phyloP scores from a whole-genome alignment of 2,888 invertebrate species.

The Ennomos erosarius region DNA sequence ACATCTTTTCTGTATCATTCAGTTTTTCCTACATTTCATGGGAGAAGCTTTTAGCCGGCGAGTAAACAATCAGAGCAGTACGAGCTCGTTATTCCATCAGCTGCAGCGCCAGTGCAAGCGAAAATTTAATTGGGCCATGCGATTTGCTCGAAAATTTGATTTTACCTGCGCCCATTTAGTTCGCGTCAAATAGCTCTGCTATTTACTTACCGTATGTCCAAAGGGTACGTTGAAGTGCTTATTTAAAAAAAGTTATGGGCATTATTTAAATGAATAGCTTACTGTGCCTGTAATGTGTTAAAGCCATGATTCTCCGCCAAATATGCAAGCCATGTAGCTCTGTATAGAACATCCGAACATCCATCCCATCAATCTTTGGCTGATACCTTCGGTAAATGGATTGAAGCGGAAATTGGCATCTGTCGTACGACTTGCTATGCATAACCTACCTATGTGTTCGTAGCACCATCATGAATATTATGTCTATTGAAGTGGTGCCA shows the following conservation, averaged over 20 bases:
- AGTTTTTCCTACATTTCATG: constrained; percentile 16
- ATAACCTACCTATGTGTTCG: constrained; percentile 6
- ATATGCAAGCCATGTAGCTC: constrained; percentile 19
- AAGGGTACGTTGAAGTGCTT: not conserved
- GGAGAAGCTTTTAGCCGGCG: constrained; percentile 28
- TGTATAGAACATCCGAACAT: constrained; percentile 42
- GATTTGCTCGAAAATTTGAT: constrained; percentile 53
- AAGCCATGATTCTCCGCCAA: no score
- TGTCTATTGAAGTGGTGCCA: not conserved
- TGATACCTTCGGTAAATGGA: constrained; percentile 56
- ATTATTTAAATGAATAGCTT: no score
- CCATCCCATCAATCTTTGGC: constrained; percentile 56
- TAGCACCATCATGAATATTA: constrained; percentile 6
- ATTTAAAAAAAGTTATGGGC: no score
- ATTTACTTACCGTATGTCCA: constrained; percentile 14
- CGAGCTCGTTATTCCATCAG: constrained; percentile 40
- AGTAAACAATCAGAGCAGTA: constrained; percentile 43
- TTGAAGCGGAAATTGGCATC: constrained; percentile 52
- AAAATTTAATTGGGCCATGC: constrained; percentile 57
- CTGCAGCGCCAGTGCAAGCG: constrained; percentile 34
- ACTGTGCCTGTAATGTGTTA: no score
- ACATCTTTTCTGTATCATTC: not conserved
- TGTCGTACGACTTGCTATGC: constrained; percentile 37
- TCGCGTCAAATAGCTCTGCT: constrained; percentile 20
- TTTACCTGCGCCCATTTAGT: constrained; percentile 38